A percentile compares a stretch with the other conserved stretches of the same genome.
phyloP scores from a whole-genome alignment of 2,113 vertebrate species.

The Gymnobelideus leadbeateri region DNA sequence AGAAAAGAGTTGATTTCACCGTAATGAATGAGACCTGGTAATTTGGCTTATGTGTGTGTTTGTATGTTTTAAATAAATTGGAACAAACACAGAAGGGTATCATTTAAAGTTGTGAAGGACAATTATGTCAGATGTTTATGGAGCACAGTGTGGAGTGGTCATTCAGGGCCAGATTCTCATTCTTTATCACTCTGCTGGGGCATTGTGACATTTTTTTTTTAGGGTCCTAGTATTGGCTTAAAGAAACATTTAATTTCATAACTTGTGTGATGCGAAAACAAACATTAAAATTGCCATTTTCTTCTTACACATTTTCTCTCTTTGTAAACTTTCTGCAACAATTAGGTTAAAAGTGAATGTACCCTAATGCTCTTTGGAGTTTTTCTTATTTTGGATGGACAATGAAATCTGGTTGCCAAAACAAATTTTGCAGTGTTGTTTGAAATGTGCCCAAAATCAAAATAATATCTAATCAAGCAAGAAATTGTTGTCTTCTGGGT shows the following conservation, averaged over 20 bases:
- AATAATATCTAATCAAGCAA: neutral
- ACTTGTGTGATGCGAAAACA: conserved; percentile 27
- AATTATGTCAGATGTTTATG: conserved; percentile 71
- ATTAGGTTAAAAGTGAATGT: conserved; percentile 9
- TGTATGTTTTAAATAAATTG: neutral
- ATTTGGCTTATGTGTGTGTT: conserved; percentile 23
- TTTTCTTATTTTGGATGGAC: conserved; percentile 29
- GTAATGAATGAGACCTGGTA: conserved; percentile 33
- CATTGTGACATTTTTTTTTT: conserved; percentile 68
- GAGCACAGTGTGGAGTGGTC: conserved; percentile 48
- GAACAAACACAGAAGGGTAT: conserved; percentile 2
- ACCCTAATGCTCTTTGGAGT: conserved; percentile 49
- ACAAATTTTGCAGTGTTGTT: neutral
- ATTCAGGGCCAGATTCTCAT: conserved; percentile 44
- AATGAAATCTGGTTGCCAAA: conserved; percentile 24
- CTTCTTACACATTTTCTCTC: conserved; percentile 38
- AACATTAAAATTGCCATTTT: conserved; percentile 43
- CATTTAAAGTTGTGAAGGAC: conserved; percentile 58
- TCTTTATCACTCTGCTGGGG: conserved; percentile 56
- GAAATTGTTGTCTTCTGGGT: neutral
- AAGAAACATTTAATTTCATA: conserved; percentile 44
- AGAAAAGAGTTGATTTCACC: conserved; percentile 60
- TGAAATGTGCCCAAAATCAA: neutral
- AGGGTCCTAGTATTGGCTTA: conserved; percentile 55
- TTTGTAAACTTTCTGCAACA: conserved; percentile 59